These are phyloP conservation scores for Sapajus apella DNA, from an alignment of 2,113 vertebrate genomes.

Conservation along the genomic window DNA sequence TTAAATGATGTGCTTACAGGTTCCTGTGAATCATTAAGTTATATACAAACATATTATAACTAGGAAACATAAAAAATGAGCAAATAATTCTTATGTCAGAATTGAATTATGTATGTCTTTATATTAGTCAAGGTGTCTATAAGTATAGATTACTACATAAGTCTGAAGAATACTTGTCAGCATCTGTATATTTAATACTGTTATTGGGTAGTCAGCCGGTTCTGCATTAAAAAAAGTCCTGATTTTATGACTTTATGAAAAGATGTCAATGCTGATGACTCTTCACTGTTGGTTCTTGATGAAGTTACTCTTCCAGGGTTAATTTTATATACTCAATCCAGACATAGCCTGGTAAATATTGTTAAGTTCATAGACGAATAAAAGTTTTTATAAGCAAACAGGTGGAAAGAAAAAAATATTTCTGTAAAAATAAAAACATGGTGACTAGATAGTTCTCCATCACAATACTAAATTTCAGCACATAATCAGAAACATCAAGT, in stretches of 20 bases:
- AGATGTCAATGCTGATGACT: not conserved
- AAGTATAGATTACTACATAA: not conserved
- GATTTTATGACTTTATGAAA: not conserved
- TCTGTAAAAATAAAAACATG: not conserved
- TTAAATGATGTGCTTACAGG: not conserved
- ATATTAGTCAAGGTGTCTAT: not conserved
- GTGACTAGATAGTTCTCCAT: not conserved
- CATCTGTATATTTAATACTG: not conserved
- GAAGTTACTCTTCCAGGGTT: not conserved
- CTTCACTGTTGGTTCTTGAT: not conserved
- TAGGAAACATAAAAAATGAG: not conserved
- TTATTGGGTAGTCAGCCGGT: not conserved
- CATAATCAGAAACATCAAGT: not conserved
- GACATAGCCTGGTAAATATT: not conserved
- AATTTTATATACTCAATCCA: not conserved
- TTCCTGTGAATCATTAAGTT: slow-evolving; percentile 21
- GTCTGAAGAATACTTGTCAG: slow-evolving; percentile 6
- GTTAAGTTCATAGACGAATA: not conserved
- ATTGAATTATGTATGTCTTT: not conserved
- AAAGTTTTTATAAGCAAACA: not conserved
- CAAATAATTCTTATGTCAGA: slow-evolving; percentile 1
- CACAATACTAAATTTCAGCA: not conserved
- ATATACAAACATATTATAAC: not conserved
- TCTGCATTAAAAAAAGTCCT: not conserved
- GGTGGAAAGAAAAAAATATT: not conserved